phyloP scores from a whole-genome alignment of 1,140 invertebrate species.

The Drosophila nigromelanica region DNA sequence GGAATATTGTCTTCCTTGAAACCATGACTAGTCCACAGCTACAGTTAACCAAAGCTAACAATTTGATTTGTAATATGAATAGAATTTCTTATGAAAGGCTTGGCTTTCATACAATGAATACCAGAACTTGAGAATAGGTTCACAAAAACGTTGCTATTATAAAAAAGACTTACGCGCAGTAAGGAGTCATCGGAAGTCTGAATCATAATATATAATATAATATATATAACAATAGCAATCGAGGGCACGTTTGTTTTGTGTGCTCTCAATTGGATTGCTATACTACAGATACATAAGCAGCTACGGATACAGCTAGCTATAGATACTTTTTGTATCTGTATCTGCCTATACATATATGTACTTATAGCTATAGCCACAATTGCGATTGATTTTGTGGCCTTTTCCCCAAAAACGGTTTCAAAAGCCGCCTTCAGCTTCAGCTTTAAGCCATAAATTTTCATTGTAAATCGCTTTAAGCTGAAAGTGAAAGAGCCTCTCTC shows the following conservation, averaged over 20 bases:
- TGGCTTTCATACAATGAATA: too few relatives aligned
- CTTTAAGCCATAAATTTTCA: conserved; percentile 5
- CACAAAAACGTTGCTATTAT: too few relatives aligned
- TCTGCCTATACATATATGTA: not conserved
- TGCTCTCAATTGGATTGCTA: conserved; percentile 3
- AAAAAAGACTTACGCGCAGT: too few relatives aligned
- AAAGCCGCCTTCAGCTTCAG: conserved; percentile 17
- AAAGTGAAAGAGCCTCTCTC: conserved; percentile 45
- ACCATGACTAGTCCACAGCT: too few relatives aligned
- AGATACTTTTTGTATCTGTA: not conserved
- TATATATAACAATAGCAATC: not conserved
- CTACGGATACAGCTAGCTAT: not conserved
- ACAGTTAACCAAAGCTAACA: too few relatives aligned
- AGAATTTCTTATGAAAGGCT: too few relatives aligned
- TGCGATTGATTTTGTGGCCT: not conserved
- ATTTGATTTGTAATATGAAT: too few relatives aligned
- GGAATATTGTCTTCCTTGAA: too few relatives aligned
- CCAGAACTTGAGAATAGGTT: too few relatives aligned
- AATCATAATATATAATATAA: not conserved
- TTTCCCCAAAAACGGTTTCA: conserved; percentile 8
- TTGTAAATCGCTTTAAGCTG: conserved; percentile 16
- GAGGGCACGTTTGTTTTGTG: conserved; percentile 7
- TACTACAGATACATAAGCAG: not conserved
- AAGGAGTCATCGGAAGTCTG: not conserved
- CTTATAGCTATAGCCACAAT: conserved; percentile 6